These are phyloP conservation scores for Alsophila aescularia DNA, from an alignment of 2,888 invertebrate genomes.

Conservation along the genomic window DNA sequence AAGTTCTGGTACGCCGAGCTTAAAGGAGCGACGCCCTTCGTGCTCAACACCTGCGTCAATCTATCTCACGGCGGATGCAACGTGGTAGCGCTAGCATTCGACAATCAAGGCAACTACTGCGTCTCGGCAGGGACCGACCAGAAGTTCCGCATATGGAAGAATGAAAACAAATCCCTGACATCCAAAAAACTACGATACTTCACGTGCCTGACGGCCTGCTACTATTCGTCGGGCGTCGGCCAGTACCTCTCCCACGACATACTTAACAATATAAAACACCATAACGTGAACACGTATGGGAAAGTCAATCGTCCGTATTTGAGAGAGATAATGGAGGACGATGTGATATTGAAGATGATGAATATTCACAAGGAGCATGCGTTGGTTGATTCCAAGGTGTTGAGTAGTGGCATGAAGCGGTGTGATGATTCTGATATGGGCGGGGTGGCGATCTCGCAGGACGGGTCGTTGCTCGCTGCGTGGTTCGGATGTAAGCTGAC, in stretches of 20 bases:
- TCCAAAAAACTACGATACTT: conserved; percentile 50
- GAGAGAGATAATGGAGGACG: conserved; percentile 47
- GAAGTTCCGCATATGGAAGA: conserved; percentile 74
- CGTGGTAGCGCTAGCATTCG: conserved; percentile 67
- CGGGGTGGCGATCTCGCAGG: conserved; percentile 74
- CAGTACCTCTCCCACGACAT: conserved; percentile 63
- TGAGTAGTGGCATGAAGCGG: conserved; percentile 37
- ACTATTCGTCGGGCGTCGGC: conserved; percentile 72
- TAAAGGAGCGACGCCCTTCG: conserved; percentile 52
- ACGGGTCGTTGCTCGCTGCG: conserved; percentile 79
- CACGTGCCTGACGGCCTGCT: conserved; percentile 74
- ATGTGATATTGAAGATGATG: conserved; percentile 61
- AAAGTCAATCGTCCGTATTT: conserved; percentile 56
- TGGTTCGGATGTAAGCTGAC: conserved; percentile 80
- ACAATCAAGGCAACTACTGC: conserved; percentile 67
- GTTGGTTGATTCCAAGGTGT: conserved; percentile 34
- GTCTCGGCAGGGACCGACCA: conserved; percentile 76
- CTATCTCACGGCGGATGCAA: conserved; percentile 75
- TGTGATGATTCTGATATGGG: conserved; percentile 67
- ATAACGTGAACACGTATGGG: conserved; percentile 42
- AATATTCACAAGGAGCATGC: conserved; percentile 66
- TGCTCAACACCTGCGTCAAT: conserved; percentile 72
- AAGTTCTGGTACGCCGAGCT: conserved; percentile 64
- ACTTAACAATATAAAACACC: conserved; percentile 64
- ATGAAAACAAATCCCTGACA: conserved; percentile 48